phyloP scores from a whole-genome alignment of 2,113 vertebrate species.

The Erpornis zantholeuca region DNA sequence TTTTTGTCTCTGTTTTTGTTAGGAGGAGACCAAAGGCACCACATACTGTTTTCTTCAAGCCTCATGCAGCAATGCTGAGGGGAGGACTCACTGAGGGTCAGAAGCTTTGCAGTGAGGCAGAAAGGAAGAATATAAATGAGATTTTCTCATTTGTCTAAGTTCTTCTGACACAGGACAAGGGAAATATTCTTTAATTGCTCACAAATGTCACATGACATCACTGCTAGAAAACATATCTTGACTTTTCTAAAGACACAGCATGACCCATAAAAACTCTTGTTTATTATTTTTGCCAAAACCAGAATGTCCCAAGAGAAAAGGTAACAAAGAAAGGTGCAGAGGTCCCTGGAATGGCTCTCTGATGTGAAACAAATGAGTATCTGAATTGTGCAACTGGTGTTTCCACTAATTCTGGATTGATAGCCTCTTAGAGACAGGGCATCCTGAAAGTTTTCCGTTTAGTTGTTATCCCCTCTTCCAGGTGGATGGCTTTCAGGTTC shows the following conservation, averaged over 20 bases:
- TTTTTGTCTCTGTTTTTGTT: not conserved
- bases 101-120: not conserved
- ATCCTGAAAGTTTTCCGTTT: not conserved
- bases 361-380: not conserved
- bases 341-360: not conserved
- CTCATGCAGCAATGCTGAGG: not conserved
- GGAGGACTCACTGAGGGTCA: not conserved
- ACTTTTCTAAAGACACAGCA: not conserved
- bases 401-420: not conserved
- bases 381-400: not conserved
- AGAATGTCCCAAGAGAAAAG: not conserved
- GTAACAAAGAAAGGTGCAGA: not conserved
- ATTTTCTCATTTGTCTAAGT: not conserved
- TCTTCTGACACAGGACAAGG: not conserved
- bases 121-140: not conserved
- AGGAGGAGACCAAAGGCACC: not conserved
- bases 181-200: not conserved
- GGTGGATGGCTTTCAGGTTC: not conserved
- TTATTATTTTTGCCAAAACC: constrained; percentile 11
- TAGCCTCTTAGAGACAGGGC: not conserved
- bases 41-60: not conserved
- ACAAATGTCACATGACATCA: not conserved
- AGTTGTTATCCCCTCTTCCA: not conserved
- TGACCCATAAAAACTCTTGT: not conserved
- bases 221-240: not conserved